A percentile compares a stretch with the other conserved stretches of the same genome.
Evolutionary conservation across 37 sponge, comb jelly and placozoan species (phyloP).

Genomic region (Oopsacas minuta): DNA sequence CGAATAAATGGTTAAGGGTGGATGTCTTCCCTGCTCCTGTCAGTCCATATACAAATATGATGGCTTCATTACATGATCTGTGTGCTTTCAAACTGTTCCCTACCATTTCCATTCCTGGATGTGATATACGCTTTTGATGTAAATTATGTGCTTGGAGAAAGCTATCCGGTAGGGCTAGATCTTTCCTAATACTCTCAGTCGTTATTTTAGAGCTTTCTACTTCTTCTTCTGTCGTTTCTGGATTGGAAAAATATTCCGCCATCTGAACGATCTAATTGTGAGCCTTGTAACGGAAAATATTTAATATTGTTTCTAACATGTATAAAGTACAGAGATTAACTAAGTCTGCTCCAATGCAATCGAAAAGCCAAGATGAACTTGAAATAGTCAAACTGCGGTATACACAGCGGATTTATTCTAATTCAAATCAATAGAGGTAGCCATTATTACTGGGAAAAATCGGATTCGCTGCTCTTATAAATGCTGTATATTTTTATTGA

Average conservation of each 20-base stretch:
- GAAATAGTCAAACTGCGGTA: no score
- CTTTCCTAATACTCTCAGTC: not conserved
- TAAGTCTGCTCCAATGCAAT: no score
- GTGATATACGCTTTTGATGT: not conserved
- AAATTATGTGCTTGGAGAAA: not conserved
- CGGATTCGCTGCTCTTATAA: no score
- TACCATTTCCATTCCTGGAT: not conserved
- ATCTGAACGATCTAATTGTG: no score
- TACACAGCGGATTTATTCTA: no score
- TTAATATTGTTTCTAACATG: no score
- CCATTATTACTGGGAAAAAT: no score
- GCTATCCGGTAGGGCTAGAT: not conserved
- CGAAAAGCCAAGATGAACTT: no score
- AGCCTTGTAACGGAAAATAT: no score
- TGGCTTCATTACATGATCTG: constrained; percentile 1
- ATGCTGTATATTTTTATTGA: no score
- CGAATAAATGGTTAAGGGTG: not conserved
- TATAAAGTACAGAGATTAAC: no score
- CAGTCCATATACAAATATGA: not conserved
- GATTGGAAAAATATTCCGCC: not conserved
- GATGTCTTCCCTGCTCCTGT: constrained; percentile 11
- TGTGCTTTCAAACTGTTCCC: not conserved
- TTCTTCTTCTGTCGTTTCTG: not conserved
- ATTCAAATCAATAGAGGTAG: no score
- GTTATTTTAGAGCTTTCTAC: not conserved